Evolutionary conservation across 2,797 vertebrate species (phyloP), one percentile per base, ranked within the genome.

Genomic region (Nyctalus aviator): DNA sequence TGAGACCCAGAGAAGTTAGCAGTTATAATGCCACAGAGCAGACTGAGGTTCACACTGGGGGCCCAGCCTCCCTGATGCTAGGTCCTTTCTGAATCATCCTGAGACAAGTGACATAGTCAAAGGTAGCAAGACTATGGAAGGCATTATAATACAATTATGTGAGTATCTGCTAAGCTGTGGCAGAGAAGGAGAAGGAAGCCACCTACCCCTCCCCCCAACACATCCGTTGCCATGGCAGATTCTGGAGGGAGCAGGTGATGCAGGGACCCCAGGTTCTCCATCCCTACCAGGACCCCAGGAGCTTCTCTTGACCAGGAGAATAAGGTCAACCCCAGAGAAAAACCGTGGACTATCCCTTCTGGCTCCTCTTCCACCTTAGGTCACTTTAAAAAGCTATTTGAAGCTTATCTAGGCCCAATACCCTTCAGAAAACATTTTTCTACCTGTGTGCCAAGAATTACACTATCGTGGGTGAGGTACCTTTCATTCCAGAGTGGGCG

Each of bases 401-500:
- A 91, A 46, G 27, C 69, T 93, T 91, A 87, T 87, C 88, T 41
- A 59, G 11, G 32, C 18, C 59, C 48, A 53, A 75, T 23, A 12
- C 81, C 73, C 46, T 73, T 48, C 57, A 89, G 68, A 93, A 92
- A 94, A 62, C 68, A 59, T 88, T 91, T 50, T 90, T 91, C 44
- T 23, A 83, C 81, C 37, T 59, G 11, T 44, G 64, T 68, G 25
- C 90, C 90, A 88, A 85, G 37, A 85, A 78, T 73, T 37, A 57
- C 77, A 59, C 30, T 35, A 37, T 62, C 20, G 37, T 55, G 75
- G 88, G 68, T 1, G 69, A 92, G 82, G 75, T 30, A 32, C 50
- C 21, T 78, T 75, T 95, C 82, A 62, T 91, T 96, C 91, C 95
- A 93, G n/a, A 76, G 64, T 37, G 32, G 44, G 84, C 75, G 90